Conservation (phyloP, 2,888 invertebrate species). For the Reticulitermes lucifugus region DNA sequence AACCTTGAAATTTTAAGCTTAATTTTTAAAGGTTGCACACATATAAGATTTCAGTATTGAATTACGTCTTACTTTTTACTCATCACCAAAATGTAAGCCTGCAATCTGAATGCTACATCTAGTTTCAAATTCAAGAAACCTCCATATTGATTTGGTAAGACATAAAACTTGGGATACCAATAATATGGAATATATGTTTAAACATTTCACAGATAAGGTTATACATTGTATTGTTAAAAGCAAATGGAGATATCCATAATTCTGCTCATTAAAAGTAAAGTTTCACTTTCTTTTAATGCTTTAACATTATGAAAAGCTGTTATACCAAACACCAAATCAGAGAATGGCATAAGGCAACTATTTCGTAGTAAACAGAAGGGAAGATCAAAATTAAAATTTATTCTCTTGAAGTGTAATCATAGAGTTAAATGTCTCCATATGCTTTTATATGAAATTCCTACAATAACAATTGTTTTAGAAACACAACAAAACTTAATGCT, state of each 20-base stretch:
- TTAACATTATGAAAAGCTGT: not conserved
- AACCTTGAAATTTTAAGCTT: constrained; percentile 41
- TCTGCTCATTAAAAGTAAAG: constrained; percentile 28
- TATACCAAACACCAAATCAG: not conserved
- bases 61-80: constrained; percentile 44
- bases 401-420: constrained; percentile 6
- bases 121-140: constrained; percentile 48
- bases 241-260: constrained; percentile 49
- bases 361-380: constrained; percentile 23
- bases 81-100: constrained; percentile 46
- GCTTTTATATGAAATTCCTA: constrained; percentile 52
- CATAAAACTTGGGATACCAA: constrained; percentile 47
- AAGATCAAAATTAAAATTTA: constrained; percentile 23
- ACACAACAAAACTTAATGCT: constrained; percentile 50
- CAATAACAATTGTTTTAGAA: constrained; percentile 50
- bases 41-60: constrained; percentile 40
- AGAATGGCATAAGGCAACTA: constrained; percentile 1
- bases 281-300: constrained; percentile 1
- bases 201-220: constrained; percentile 49
- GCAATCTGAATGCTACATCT: constrained; percentile 42
- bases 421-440: constrained; percentile 50
- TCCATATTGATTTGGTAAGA: constrained; percentile 43
- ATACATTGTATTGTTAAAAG: constrained; percentile 50
- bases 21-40: constrained; percentile 42
- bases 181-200: constrained; percentile 42